Base-by-base conservation (phyloP, 2,797 vertebrate genomes). In the Bradypus variegatus region DNA sequence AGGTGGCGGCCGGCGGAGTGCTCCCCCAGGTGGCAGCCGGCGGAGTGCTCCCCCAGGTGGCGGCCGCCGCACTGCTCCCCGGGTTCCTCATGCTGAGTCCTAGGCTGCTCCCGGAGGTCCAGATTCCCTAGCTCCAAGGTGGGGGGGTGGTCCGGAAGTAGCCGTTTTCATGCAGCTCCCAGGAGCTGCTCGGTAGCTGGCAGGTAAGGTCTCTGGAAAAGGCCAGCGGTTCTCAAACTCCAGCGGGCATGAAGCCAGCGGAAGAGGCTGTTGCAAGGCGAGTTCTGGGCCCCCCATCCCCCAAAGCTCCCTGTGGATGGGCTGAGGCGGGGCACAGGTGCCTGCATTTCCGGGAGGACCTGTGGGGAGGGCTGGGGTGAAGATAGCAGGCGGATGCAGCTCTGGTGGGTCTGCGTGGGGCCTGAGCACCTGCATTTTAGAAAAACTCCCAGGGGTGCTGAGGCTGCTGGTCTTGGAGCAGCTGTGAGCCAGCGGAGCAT, bases 371-470 rank as follows among this genome's bases (percentile, higher is more conserved):
- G 12, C 2, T 64, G 33, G 10, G 3, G 29, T 13, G 13, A 2
- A 0, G 8, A 23, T 14, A 6, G 38, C 25, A 0, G 0, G 9
- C 45, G 31, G 60, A 27, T 19, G 36, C 21, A 31, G 33, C 0
- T 0, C 6, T 0, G 0, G 25, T 25, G 14, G 29, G 8, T 31
- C 85, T 77, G 48, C 27, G 50, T 2, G 36, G 55, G 77, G 27
- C 27, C 58, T 2, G 1, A 41, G 38, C 36, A 8, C 33, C 41
- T 53, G 45, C 58, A 38, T 41, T 55, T 81, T 76, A 21, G 79
- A 55, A 67, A 16, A 19, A 50, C n/a, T 36, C 62, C 78, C 1
- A 1, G 0, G 23, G 38, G 2, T 2, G 10, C 7, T 0, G 14
- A 5, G 27, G 53, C 41, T 23, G 36, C 48, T 6, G 58, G 41